Evolutionary conservation across 2,113 vertebrate species (phyloP), one percentile per base, ranked within the genome.

Genomic region (Brienomyrus longianalis): DNA sequence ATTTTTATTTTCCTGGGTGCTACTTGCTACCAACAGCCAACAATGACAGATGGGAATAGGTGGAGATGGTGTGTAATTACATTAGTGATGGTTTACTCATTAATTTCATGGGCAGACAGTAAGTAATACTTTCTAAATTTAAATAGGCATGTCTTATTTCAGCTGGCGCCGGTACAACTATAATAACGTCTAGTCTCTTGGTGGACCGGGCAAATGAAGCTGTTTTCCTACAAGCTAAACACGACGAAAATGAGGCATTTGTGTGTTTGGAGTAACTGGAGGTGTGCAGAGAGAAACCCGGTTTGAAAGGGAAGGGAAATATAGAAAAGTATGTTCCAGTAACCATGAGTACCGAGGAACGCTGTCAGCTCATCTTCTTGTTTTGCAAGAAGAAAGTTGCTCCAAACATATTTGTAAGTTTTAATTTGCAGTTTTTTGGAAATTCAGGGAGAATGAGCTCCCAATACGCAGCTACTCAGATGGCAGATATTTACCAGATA

Each of bases 21-120:
- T 31, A 21, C 51, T 52, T 54, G 86, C 86, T 50, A 88, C 43
- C 52, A 84, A n/a, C 45, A 17, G n/a, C 4, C 86, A 27, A 83
- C 86, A 90, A 13, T 83, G 35, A 88, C 90, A 90, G 87, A 88
- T 88, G 50, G 43, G 74, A 88, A 88, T 88, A 88, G 62, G 51
- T 83, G 86, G 48, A 88, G 74, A 54, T 31, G 51, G 45, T 56
- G 5, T 84, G 43, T 66, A 88, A 90, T 88, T 86, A 77, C 89
- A 90, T 56, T 87, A 87, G 85, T 15, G 74, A 77, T 45, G 84
- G 85, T 54, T 90, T 86, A 47, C 84, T 39, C 83, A 54, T 74
- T 77, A 23, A 87, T 90, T 90, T 90, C 66, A 77, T 52, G 62
- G 66, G 59, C 85, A 87, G 47, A 43, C 47, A 51, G 84, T 74